Base-by-base conservation (phyloP, 2,113 vertebrate species). In the Micronycteris hirsuta region DNA sequence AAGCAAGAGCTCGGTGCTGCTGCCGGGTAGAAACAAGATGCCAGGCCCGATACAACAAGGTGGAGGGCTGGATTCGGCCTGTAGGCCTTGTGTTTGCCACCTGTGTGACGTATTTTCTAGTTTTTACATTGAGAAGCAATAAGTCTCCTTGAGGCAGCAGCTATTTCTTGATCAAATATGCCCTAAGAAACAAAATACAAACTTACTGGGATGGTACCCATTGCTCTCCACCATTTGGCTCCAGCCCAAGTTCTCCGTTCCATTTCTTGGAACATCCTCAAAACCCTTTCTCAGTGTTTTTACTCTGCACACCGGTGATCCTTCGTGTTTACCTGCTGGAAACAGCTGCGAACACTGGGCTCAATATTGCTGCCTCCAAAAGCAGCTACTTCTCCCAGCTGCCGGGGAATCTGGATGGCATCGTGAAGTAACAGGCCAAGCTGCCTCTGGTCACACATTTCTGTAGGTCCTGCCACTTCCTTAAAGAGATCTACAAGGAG, bases 321-420 rank as follows among this genome's bases (percentile, higher is more conserved):
- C 41, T 38, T 20, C 26, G 1, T 1, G 36, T 61, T 97, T 98
- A 99, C 99, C 95, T 99, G 99, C 5, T 99, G 99, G 98, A 99
- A 99, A 98, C 99, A 99, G 98, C 99, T 99, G 83, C 99, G 99
- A 82, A 99, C 99, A 0, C 99, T 99, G 87, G 99, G 99, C 65
- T 99, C 99, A 41, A 99, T 99, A 98, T 99, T 99, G 98, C 99
- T 99, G 61, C 99, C 99, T 43, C 99, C 99, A 0, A 99, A 99
- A 16, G 99, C 99, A 0, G 99, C 99, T 84, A 99, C 99, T 97
- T 99, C 99, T 0, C 99, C 99, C 17, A 99, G 99, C 97, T 99
- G 99, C 65, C 99, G 98, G 0, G 99, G 99, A 96, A 99, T 99
- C 98, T 99, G 99, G 95, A 99, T 99, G 77, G 99, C 99, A 36